These are phyloP conservation scores for Parascotia fuliginaria DNA, from an alignment of 2,888 invertebrate species.

Conservation along the genomic window DNA sequence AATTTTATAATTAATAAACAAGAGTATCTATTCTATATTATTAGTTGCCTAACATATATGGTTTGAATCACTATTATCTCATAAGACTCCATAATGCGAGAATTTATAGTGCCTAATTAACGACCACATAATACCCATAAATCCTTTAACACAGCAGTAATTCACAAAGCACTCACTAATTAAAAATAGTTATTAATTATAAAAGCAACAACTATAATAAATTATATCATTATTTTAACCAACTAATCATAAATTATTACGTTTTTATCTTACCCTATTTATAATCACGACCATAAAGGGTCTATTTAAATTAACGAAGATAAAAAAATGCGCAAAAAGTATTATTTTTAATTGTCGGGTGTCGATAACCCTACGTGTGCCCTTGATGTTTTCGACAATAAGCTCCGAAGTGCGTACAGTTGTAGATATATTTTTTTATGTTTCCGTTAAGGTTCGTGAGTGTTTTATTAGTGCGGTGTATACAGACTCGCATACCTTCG, in stretches of 20 bases:
- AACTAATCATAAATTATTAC: slow-evolving; percentile 4
- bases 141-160: neutral
- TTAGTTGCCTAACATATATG: no score
- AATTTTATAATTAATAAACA: no score
- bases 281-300: slow-evolving; percentile 7
- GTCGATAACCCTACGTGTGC: slow-evolving; percentile 38
- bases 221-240: slow-evolving; percentile 4
- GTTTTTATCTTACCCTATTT: slow-evolving; percentile 6
- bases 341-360: neutral
- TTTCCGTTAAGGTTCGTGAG: slow-evolving; percentile 46
- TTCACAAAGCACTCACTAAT: slow-evolving; percentile 4
- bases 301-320: slow-evolving; percentile 5
- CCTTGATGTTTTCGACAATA: slow-evolving; percentile 47
- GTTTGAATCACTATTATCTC: neutral
- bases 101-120: slow-evolving; percentile 4
- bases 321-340: slow-evolving; percentile 10
- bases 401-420: slow-evolving; percentile 23
- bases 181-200: slow-evolving; percentile 10
- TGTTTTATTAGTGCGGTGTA: slow-evolving; percentile 41
- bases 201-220: neutral
- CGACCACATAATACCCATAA: neutral
- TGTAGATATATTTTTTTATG: slow-evolving; percentile 39
- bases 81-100: neutral
- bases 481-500: slow-evolving; percentile 14
- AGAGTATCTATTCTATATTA: no score